Evolutionary conservation across 2,113 vertebrate species (phyloP).

Genomic region (Pteropus alecto): DNA sequence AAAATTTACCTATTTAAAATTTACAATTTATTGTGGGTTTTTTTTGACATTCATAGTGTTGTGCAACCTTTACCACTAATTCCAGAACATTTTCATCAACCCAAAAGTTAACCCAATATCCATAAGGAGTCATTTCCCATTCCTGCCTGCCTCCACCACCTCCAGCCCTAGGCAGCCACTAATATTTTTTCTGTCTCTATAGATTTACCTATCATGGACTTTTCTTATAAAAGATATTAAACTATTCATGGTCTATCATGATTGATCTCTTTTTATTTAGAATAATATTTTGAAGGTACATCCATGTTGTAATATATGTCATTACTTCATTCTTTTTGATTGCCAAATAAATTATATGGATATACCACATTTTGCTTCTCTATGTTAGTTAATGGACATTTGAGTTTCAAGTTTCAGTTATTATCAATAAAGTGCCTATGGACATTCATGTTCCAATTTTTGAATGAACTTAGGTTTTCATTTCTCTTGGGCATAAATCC

Average conservation of each 20-base stretch:
- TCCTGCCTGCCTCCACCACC: not conserved
- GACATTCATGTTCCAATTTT: not conserved
- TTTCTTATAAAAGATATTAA: not conserved
- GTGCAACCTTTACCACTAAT: not conserved
- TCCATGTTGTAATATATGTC: not conserved
- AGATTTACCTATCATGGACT: not conserved
- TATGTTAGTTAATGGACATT: not conserved
- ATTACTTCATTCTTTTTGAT: not conserved
- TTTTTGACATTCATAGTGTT: not conserved
- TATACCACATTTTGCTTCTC: not conserved
- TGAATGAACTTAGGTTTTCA: not conserved
- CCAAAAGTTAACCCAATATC: not conserved
- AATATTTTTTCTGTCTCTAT: not conserved
- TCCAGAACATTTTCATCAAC: not conserved
- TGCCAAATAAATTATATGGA: not conserved
- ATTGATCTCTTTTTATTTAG: not conserved
- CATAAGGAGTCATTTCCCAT: too few species aligned
- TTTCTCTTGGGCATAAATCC: not conserved
- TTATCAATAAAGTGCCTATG: not conserved
- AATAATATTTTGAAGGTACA: not conserved
- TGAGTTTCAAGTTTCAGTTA: not conserved
- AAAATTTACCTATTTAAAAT: not conserved
- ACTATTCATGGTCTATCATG: not conserved
- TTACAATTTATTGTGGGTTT: not conserved
- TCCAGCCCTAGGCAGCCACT: not conserved